phyloP scores from a whole-genome alignment of 2,888 invertebrate species.

The Homarus gammarus region DNA sequence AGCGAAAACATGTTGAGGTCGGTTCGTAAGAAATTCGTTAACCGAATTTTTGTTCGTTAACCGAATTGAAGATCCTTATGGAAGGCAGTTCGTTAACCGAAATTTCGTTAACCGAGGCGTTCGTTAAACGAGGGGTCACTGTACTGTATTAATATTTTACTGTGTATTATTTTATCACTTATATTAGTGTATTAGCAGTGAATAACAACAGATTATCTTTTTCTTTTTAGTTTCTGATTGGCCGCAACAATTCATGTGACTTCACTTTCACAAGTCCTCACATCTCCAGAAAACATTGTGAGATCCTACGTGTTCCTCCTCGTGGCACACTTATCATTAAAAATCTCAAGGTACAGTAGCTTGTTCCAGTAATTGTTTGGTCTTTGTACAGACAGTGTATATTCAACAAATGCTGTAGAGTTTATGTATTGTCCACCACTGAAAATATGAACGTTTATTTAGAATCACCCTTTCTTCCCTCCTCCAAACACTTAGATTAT shows the following conservation, averaged over 20 bases:
- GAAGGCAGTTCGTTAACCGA: too few species aligned
- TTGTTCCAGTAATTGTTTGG: background rate
- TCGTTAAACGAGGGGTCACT: too few species aligned
- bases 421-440: background rate
- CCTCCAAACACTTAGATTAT: too few species aligned
- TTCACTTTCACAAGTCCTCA: slow-evolving; percentile 35
- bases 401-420: background rate
- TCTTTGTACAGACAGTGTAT: background rate
- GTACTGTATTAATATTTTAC: too few species aligned
- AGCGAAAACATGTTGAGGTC: too few species aligned
- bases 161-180: too few species aligned
- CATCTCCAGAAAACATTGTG: slow-evolving; percentile 47
- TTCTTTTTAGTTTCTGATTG: slow-evolving; percentile 4
- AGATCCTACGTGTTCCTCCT: slow-evolving; percentile 37
- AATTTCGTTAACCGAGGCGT: too few species aligned
- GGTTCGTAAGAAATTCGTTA: too few species aligned
- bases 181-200: too few species aligned
- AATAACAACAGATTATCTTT: background rate
- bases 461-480: too few species aligned
- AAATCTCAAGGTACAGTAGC: slow-evolving; percentile 38
- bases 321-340: slow-evolving; percentile 45
- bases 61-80: too few species aligned
- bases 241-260: slow-evolving; percentile 35
- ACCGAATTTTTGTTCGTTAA: too few species aligned
- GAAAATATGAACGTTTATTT: background rate